Percentiles rank a stretch among this genome's conserved stretches.
Conservation (phyloP, 2,113 vertebrate genomes). For the Atherinomorus stipes region DNA sequence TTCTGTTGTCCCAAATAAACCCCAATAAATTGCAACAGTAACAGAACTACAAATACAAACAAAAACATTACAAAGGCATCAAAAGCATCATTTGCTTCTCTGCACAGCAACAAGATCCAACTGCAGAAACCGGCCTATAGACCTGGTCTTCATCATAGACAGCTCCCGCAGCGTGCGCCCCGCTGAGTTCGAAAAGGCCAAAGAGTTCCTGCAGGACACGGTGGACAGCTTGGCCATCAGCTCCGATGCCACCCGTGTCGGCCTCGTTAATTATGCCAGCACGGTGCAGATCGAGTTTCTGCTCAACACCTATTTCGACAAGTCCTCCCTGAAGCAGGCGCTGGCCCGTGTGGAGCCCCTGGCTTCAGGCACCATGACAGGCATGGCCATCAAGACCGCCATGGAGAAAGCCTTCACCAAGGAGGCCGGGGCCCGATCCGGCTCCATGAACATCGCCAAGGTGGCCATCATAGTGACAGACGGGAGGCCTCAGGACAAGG, state of each 20-base stretch:
- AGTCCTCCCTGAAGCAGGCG: conserved; percentile 85
- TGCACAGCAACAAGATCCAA: conserved; percentile 65
- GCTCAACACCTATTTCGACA: conserved; percentile 85
- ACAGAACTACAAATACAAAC: not conserved
- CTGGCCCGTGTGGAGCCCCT: conserved; percentile 86
- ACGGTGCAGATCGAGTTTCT: conserved; percentile 91
- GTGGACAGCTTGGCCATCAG: conserved; percentile 90
- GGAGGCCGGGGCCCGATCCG: conserved; percentile 84
- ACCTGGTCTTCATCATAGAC: conserved; percentile 94
- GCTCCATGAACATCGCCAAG: conserved; percentile 84
- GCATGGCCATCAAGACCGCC: conserved; percentile 91
- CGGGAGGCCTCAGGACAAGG: conserved; percentile 92
- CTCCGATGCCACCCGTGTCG: conserved; percentile 85
- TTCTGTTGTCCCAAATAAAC: not conserved
- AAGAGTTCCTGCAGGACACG: conserved; percentile 88
- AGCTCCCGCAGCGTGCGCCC: conserved; percentile 94
- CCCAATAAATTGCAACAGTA: too few species aligned
- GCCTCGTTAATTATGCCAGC: conserved; percentile 94
- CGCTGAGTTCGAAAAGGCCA: conserved; percentile 93
- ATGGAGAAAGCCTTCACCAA: conserved; percentile 88
- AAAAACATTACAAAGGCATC: not conserved
- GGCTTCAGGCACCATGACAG: conserved; percentile 94
- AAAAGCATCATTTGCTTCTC: conserved; percentile 4
- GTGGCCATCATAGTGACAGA: conserved; percentile 94
- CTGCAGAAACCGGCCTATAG: conserved; percentile 91